A percentile compares a stretch with the other conserved stretches of the same genome.
Evolutionary conservation across 92 coral and sea anemone genomes (phyloP).

Genomic region (Phymanthus crucifer): DNA sequence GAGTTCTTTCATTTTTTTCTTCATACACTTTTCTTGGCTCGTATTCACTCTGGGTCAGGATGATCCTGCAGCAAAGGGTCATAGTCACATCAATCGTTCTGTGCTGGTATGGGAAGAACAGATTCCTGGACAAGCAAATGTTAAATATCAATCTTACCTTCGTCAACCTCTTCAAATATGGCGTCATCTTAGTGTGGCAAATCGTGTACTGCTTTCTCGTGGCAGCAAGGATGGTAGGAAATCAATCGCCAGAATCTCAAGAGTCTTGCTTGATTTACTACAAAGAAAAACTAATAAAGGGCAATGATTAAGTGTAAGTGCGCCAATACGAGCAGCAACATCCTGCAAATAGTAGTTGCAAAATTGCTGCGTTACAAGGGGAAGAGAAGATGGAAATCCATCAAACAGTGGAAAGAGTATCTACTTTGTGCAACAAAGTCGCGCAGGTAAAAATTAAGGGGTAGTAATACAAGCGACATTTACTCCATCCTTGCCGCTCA

Average conservation of each 20-base stretch:
- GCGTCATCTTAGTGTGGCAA: constrained; percentile 59
- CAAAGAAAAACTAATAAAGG: not conserved
- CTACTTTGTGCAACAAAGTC: too few species aligned
- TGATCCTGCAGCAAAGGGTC: not conserved
- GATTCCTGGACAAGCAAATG: too few species aligned
- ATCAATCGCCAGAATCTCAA: constrained; percentile 81
- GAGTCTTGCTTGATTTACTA: constrained; percentile 52
- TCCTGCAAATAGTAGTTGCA: too few species aligned
- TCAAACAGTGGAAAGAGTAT: too few species aligned
- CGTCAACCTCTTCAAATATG: constrained; percentile 56
- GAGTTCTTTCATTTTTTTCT: constrained; percentile 39
- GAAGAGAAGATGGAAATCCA: too few species aligned
- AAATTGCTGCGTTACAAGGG: too few species aligned
- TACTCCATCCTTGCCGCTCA: too few species aligned
- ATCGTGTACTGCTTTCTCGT: constrained; percentile 70
- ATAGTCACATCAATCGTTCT: not conserved
- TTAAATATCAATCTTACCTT: constrained; percentile 27
- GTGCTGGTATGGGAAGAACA: too few species aligned
- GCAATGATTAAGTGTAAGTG: not conserved
- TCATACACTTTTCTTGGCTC: constrained; percentile 25
- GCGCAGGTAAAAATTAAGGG: too few species aligned
- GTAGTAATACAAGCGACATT: too few species aligned
- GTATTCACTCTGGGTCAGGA: constrained; percentile 41
- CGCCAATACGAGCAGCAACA: too few species aligned
- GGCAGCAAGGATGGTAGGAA: constrained; percentile 78